A percentile compares a stretch with the other conserved stretches of the same genome.
Conservation (phyloP, 1,140 invertebrate genomes). For the Glossosoma conforme region DNA sequence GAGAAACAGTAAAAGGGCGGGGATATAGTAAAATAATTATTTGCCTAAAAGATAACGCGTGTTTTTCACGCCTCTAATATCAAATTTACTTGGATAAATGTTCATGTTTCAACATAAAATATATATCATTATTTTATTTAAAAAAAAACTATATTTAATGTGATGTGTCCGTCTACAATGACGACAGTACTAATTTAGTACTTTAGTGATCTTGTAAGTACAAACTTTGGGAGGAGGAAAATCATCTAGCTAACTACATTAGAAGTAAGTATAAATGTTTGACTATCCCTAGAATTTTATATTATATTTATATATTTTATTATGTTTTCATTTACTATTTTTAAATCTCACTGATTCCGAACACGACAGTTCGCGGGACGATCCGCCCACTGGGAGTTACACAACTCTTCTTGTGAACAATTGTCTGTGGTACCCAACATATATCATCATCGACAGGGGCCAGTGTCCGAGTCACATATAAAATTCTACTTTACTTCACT, state of each 20-base stretch:
- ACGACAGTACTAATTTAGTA: background rate
- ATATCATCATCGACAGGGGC: too few species aligned
- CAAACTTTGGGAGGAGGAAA: slow-evolving; percentile 15
- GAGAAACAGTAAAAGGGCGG: too few species aligned
- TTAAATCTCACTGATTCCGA: slow-evolving; percentile 30
- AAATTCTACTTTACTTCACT: too few species aligned
- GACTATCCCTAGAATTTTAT: slow-evolving; percentile 15
- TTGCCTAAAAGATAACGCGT: too few species aligned
- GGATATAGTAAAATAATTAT: too few species aligned
- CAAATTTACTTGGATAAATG: too few species aligned
- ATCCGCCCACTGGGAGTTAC: background rate
- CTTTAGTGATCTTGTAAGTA: too few species aligned
- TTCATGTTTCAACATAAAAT: background rate
- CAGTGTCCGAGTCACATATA: too few species aligned
- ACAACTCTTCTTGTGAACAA: too few species aligned
- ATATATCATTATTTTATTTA: background rate
- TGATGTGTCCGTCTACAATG: background rate
- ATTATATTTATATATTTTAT: background rate
- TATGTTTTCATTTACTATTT: slow-evolving; percentile 17
- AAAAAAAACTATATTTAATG: background rate
- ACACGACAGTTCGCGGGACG: background rate
- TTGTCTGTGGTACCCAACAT: too few species aligned
- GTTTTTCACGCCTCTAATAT: too few species aligned
- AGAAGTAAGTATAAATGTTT: too few species aligned
- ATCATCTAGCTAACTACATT: slow-evolving; percentile 28